A percentile compares a stretch with the other conserved stretches of the same genome.
These are phyloP conservation scores for Hemibagrus wyckioides DNA, from an alignment of 2,113 vertebrate species.

Conservation along the genomic window DNA sequence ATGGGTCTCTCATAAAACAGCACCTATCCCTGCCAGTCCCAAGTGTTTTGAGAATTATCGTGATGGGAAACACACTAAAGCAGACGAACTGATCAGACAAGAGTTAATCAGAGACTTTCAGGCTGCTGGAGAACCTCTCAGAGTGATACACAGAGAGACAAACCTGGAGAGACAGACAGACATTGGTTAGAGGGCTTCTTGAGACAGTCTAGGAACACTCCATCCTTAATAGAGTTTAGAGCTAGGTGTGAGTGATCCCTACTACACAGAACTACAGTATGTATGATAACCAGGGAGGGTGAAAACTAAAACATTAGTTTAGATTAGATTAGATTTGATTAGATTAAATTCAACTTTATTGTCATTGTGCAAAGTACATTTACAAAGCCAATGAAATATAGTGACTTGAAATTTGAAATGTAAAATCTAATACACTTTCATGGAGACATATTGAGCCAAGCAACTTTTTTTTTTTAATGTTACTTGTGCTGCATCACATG, in stretches of 20 bases:
- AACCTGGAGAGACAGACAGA: conserved; percentile 57
- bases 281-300: neutral
- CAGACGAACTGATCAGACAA: conserved; percentile 49
- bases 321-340: no score
- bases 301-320: neutral
- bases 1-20: conserved; percentile 13
- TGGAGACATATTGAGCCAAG: neutral
- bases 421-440: neutral
- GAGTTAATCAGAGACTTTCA: conserved; percentile 54
- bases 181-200: conserved; percentile 61
- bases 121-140: conserved; percentile 60
- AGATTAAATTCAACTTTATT: no score
- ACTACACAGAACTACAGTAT: neutral
- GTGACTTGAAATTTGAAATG: no score
- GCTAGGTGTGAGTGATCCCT: neutral
- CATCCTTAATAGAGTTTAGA: neutral
- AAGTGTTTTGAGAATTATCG: conserved; percentile 39
- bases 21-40: conserved; percentile 42
- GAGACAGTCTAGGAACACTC: neutral
- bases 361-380: no score
- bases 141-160: conserved; percentile 58
- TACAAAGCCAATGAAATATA: no score
- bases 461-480: neutral
- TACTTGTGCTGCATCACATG: neutral
- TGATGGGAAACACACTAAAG: conserved; percentile 38